Percentiles rank a stretch among this genome's conserved stretches.
These are phyloP conservation scores for Cyprinella venusta DNA, from an alignment of 2,797 vertebrate genomes.

Conservation along the genomic window DNA sequence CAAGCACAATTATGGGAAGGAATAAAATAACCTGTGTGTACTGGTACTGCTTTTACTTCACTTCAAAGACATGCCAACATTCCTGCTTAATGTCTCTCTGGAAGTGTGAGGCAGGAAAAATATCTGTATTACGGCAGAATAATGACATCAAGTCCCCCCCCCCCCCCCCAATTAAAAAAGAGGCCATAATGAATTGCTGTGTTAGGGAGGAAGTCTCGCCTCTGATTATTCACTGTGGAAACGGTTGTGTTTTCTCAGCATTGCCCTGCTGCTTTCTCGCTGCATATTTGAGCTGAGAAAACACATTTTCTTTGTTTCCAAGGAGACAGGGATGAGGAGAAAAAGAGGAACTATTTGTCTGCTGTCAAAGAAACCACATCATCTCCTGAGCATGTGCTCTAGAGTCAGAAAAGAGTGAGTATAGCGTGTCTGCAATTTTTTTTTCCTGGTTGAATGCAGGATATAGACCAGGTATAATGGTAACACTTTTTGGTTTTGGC, in stretches of 20 bases:
- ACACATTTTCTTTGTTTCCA: slow-evolving; percentile 63
- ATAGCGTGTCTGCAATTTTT: not conserved
- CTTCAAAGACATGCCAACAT: slow-evolving; percentile 29
- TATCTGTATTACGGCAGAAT: not conserved
- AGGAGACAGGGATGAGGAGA: slow-evolving; percentile 47
- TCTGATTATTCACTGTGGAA: slow-evolving; percentile 41
- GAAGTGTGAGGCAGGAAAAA: not conserved
- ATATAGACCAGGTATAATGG: not conserved
- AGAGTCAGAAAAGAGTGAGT: slow-evolving; percentile 1
- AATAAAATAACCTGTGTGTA: not conserved
- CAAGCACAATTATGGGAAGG: not conserved
- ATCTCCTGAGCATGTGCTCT: not conserved
- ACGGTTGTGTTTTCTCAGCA: slow-evolving; percentile 31
- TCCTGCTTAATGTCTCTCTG: not conserved
- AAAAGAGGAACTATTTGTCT: slow-evolving; percentile 29
- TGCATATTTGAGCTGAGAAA: slow-evolving; percentile 54
- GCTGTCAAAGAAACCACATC: slow-evolving; percentile 41
- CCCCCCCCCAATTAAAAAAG: not conserved
- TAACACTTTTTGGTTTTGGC: not conserved
- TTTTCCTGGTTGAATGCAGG: not conserved
- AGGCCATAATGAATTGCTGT: not conserved
- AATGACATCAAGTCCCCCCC: not conserved
- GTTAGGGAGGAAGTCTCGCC: slow-evolving; percentile 24
- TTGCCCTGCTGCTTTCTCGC: slow-evolving; percentile 44
- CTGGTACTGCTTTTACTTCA: not conserved